phyloP scores from a whole-genome alignment of 2,888 invertebrate species.

The Gortyna flavago region DNA sequence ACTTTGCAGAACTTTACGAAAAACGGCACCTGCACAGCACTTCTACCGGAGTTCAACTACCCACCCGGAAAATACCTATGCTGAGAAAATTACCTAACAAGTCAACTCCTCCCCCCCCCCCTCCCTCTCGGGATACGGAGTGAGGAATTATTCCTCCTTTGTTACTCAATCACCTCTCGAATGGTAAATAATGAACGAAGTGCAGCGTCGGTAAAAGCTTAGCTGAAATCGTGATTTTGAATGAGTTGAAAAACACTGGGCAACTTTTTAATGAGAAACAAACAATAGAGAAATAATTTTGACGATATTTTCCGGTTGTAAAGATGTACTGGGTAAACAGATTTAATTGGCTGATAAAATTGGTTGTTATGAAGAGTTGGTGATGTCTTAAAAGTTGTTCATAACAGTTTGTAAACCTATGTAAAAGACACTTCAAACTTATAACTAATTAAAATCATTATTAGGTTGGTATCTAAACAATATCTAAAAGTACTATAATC shows the following conservation, averaged over 20 bases:
- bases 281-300: slow-evolving; percentile 36
- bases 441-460: not conserved
- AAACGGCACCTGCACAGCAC: slow-evolving; percentile 32
- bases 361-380: not conserved
- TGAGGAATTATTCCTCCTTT: slow-evolving; percentile 46
- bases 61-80: slow-evolving; percentile 33
- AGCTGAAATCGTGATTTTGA: slow-evolving; percentile 11
- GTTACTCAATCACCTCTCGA: slow-evolving; percentile 46
- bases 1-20: slow-evolving; percentile 51
- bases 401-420: not conserved
- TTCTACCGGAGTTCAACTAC: slow-evolving; percentile 29
- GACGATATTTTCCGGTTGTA: slow-evolving; percentile 37
- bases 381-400: not conserved
- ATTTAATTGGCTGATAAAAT: slow-evolving; percentile 29
- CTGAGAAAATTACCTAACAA: slow-evolving; percentile 42
- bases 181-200: slow-evolving; percentile 39
- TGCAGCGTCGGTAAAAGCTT: slow-evolving; percentile 35
- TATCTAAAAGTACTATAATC: not conserved
- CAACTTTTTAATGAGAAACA: slow-evolving; percentile 57
- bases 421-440: not conserved
- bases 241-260: slow-evolving; percentile 29
- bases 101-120: not conserved
- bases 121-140: not conserved
- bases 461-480: not conserved
- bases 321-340: slow-evolving; percentile 21